Conservation (phyloP, 2,113 vertebrate species). For the Potamarius usumacintae region DNA sequence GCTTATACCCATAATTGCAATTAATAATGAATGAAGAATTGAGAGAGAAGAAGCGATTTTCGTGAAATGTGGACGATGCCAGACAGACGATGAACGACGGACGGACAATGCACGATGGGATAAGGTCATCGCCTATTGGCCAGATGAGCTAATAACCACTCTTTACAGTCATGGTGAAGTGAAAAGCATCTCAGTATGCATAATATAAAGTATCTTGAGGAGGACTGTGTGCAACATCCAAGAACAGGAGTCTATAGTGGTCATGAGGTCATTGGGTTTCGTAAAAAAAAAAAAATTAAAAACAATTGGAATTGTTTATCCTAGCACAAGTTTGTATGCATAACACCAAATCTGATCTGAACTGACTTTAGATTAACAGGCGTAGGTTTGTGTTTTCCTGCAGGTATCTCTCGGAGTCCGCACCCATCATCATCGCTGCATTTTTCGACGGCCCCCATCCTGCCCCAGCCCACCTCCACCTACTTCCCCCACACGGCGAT, state of each 20-base stretch:
- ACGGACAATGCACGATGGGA: no score
- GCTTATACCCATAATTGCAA: no score
- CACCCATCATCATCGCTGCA: slow-evolving; percentile 92
- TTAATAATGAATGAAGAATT: no score
- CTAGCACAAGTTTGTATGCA: neutral
- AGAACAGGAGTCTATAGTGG: neutral
- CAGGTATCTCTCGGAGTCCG: slow-evolving; percentile 88
- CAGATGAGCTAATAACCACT: neutral
- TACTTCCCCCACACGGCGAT: slow-evolving; percentile 95
- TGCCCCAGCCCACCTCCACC: slow-evolving; percentile 82
- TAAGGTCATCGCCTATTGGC: no score
- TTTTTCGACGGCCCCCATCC: slow-evolving; percentile 86
- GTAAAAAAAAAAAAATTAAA: neutral
- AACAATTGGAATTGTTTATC: no score
- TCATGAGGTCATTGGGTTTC: neutral
- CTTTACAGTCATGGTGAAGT: neutral
- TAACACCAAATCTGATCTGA: neutral
- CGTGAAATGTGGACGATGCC: no score
- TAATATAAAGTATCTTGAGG: neutral
- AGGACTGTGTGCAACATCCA: neutral
- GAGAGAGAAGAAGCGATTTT: no score
- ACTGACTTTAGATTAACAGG: slow-evolving; percentile 22
- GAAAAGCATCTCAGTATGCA: neutral
- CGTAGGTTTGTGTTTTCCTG: neutral
- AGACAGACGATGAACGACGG: no score